A percentile compares a stretch with the other conserved stretches of the same genome.
Conservation (phyloP, 92 coral and sea anemone species). For the Actinernus sp. region DNA sequence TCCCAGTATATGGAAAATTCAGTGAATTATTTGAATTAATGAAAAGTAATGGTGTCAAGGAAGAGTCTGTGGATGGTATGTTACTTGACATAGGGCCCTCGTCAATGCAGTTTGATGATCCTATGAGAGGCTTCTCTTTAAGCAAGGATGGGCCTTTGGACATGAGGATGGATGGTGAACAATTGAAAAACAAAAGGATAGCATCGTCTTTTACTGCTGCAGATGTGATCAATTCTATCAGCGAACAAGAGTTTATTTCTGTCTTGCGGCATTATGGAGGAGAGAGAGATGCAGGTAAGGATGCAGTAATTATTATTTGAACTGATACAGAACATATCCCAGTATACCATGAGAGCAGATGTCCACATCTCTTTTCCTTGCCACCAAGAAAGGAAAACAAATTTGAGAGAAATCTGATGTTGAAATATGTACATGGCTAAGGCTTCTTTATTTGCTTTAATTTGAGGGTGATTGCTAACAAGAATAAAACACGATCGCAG, state of each 20-base stretch:
- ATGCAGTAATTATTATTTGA: too few species aligned
- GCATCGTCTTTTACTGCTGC: constrained; percentile 80
- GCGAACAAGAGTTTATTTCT: constrained; percentile 75
- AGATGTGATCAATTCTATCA: constrained; percentile 88
- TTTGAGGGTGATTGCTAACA: too few species aligned
- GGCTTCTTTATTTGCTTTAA: too few species aligned
- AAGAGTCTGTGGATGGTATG: constrained; percentile 78
- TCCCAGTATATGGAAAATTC: constrained; percentile 77
- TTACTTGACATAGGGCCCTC: constrained; percentile 88
- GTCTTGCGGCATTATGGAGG: constrained; percentile 86
- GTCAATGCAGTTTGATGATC: constrained; percentile 84
- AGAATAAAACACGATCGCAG: too few species aligned
- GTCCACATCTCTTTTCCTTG: too few species aligned
- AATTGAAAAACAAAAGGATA: constrained; percentile 3
- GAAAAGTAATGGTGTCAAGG: constrained; percentile 47
- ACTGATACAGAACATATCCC: too few species aligned
- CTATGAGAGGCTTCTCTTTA: constrained; percentile 84
- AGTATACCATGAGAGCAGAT: too few species aligned
- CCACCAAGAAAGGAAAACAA: too few species aligned
- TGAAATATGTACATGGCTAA: too few species aligned
- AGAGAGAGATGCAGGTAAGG: constrained; percentile 81
- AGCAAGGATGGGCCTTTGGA: constrained; percentile 87
- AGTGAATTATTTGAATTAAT: constrained; percentile 63
- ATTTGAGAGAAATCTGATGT: too few species aligned
- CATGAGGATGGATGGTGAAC: constrained; percentile 82